Percentiles rank a stretch among this genome's conserved stretches.
These are phyloP conservation scores for Ficedula albicollis DNA, from an alignment of 2,797 vertebrate species.

Conservation along the genomic window DNA sequence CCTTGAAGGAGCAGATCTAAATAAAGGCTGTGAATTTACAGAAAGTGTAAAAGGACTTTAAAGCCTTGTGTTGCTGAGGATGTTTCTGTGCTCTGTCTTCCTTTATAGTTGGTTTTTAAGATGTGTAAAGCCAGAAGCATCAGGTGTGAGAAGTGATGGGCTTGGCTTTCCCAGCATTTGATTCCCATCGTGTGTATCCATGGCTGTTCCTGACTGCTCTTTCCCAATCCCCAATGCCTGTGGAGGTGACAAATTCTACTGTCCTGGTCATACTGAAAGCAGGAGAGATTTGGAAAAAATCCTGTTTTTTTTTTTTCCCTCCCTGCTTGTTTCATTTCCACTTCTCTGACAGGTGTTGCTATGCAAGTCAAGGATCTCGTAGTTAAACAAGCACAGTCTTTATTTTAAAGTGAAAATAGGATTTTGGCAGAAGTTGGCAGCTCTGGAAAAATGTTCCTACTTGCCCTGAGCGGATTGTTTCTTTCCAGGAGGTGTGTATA, in stretches of 20 bases:
- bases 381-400: background rate
- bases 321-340: background rate
- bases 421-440: slow-evolving; percentile 5
- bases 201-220: background rate
- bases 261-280: background rate
- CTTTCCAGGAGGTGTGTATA: background rate
- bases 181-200: background rate
- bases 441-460: background rate
- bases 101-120: background rate
- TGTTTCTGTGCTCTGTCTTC: background rate
- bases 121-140: background rate
- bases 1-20: background rate
- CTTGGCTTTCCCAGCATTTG: background rate
- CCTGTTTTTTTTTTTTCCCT: background rate
- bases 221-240: background rate
- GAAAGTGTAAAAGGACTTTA: background rate
- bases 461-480: background rate
- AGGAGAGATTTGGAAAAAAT: background rate
- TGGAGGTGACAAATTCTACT: background rate
- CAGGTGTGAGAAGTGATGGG: background rate
- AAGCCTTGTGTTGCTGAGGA: background rate
- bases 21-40: background rate
- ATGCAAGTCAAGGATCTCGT: background rate
- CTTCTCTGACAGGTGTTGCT: background rate
- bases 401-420: background rate